Base-by-base conservation (phyloP, 35 echinoderm and acorn worm genomes). In the Apostichopus japonicus region DNA sequence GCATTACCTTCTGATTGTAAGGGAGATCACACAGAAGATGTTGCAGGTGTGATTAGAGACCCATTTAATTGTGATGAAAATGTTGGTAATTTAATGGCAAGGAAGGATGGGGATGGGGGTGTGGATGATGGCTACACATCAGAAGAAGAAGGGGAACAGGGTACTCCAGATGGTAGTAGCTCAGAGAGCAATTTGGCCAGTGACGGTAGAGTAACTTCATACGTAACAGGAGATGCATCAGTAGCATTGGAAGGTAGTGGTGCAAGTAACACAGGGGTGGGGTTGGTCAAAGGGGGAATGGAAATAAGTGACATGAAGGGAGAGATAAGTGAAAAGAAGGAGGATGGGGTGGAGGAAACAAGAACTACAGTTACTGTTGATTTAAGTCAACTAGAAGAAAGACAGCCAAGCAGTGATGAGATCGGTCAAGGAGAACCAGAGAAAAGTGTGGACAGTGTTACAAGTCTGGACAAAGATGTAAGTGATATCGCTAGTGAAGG, bases 51-150 rank as follows among this genome's bases (percentile, higher is more conserved):
- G 77, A 44, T 24, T 13, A 44, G 77, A 9, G 77, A 78, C 77
- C 77, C 33, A 4, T 9, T 11, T 11, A 1, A 9, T 9, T 10
- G 13, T 10, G 57, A 61, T 10, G 57, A 61, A 61, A 61, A 61
- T 61, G 13, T 10, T 61, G 57, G 57, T 8, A 61, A 61, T 61
- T 44, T 44, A 44, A 44, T 44, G 33, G 33, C 33, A 44, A 44
- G 33, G 51, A 14, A 86, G 33, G 52, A 56, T 57, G 83, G 57
- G 55, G 84, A 65, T 65, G 23, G 53, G 7, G 6, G 17, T 65
- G 54, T 87, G 9, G 86, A 88, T 88, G 88, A 90, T 90, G 88
- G 88, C 4, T 90, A 90, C 52, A 90, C 88, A 56, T 90, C 88
- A 75, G 78, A 72, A 2, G 56, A 88, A 67, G 86, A 88, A 53